These are phyloP conservation scores for Tetramorium bicarinatum DNA, from an alignment of 2,888 invertebrate species.

Conservation along the genomic window DNA sequence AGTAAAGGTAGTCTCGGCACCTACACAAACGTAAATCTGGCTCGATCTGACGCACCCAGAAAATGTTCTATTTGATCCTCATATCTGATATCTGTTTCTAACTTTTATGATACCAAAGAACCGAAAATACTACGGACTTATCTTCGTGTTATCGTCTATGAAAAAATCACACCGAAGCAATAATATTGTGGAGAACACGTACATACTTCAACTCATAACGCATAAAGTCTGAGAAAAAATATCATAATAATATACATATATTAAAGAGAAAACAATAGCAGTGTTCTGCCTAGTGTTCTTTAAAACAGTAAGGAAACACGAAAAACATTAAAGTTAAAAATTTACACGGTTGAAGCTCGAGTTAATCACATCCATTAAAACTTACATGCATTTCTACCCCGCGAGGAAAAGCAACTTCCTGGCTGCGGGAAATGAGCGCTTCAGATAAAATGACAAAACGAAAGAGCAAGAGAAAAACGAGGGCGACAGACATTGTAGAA, in stretches of 20 bases:
- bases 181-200: background rate
- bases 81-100: conserved; percentile 57
- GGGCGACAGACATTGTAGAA: background rate
- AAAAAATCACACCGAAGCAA: conserved; percentile 43
- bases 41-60: conserved; percentile 71
- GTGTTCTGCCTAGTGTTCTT: background rate
- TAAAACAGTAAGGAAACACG: background rate
- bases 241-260: background rate
- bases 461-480: background rate
- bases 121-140: conserved; percentile 70
- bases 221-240: background rate
- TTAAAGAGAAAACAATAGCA: background rate
- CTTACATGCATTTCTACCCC: conserved; percentile 18
- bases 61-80: conserved; percentile 74
- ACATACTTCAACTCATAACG: background rate
- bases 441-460: conserved; percentile 2
- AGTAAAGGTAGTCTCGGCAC: conserved; percentile 53
- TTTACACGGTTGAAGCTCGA: conserved; percentile 16
- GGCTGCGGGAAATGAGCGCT: conserved; percentile 12
- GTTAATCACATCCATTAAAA: conserved; percentile 37
- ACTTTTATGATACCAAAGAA: conserved; percentile 63
- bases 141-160: conserved; percentile 65
- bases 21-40: conserved; percentile 33
- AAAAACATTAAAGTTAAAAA: conserved; percentile 36
- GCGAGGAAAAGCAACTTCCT: conserved; percentile 39